phyloP scores from a whole-genome alignment of 1,140 invertebrate species.

The Ganaspis sp. region DNA sequence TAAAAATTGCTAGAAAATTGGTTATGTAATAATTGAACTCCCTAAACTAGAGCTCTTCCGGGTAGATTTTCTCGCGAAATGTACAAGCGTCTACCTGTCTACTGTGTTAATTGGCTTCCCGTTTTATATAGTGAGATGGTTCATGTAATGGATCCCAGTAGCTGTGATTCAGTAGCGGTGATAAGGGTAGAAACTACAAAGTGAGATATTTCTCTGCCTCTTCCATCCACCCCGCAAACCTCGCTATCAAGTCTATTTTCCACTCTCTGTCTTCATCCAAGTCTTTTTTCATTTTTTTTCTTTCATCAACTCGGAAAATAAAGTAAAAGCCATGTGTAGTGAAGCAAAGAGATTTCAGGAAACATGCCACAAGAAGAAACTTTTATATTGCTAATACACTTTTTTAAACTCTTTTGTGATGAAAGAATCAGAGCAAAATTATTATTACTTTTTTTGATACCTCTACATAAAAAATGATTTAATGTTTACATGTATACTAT shows the following conservation, averaged over 20 bases:
- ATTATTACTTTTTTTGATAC: background rate
- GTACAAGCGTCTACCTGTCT: conserved; percentile 21
- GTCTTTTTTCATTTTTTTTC: background rate
- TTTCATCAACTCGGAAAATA: conserved; percentile 24
- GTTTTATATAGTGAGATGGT: conserved; percentile 34
- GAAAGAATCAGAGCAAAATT: background rate
- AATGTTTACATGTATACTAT: too few relatives aligned
- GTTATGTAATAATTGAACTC: conserved; percentile 20
- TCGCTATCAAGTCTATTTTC: conserved; percentile 18
- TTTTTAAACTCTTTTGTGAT: background rate
- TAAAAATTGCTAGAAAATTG: conserved; percentile 25
- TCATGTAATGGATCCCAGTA: conserved; percentile 37
- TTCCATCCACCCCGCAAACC: background rate
- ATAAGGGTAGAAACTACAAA: conserved; percentile 32
- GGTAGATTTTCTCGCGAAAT: conserved; percentile 2
- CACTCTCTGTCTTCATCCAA: conserved; percentile 17
- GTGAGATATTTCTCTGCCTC: conserved; percentile 17
- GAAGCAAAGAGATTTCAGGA: conserved; percentile 10
- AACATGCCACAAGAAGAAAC: conserved; percentile 10
- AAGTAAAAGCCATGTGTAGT: conserved; percentile 9
- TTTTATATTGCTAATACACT: conserved; percentile 7
- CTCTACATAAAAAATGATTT: too few relatives aligned
- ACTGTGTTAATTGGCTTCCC: conserved; percentile 43
- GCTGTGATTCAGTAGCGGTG: conserved; percentile 32
- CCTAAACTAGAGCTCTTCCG: background rate